phyloP scores from a whole-genome alignment of 2,888 invertebrate species.

The Ecliptopera silaceata region DNA sequence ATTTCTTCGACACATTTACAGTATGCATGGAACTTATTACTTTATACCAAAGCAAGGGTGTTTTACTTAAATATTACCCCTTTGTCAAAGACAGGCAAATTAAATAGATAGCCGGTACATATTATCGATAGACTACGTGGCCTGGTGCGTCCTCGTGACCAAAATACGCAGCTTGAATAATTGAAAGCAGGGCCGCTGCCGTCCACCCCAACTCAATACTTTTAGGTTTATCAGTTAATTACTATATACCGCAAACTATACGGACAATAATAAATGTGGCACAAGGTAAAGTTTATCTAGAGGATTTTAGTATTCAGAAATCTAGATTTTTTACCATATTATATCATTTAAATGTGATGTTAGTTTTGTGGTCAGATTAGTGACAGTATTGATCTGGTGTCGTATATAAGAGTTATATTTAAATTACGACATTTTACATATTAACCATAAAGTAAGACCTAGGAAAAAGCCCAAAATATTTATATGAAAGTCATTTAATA shows the following conservation, averaged over 20 bases:
- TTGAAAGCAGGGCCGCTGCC: slow-evolving; percentile 53
- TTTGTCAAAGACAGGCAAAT: slow-evolving; percentile 37
- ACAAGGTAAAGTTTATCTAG: slow-evolving; percentile 22
- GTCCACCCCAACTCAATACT: slow-evolving; percentile 50
- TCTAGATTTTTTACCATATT: no score
- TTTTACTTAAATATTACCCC: slow-evolving; percentile 46
- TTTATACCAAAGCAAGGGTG: background rate
- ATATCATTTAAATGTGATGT: no score
- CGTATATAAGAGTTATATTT: no score
- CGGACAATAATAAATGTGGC: slow-evolving; percentile 32
- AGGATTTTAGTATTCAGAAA: no score
- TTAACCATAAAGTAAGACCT: no score
- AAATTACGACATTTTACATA: no score
- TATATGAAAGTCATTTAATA: no score
- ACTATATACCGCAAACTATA: slow-evolving; percentile 44
- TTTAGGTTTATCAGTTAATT: slow-evolving; percentile 61
- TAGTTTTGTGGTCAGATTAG: no score
- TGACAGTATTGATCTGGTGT: no score
- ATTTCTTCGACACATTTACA: no score
- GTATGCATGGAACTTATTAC: background rate
- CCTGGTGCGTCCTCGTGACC: slow-evolving; percentile 69
- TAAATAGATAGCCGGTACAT: slow-evolving; percentile 42
- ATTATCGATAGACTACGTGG: slow-evolving; percentile 42
- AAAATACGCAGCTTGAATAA: slow-evolving; percentile 78
- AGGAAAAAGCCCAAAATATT: no score